Percentiles rank a stretch among this genome's conserved stretches.
These are phyloP conservation scores for Synodontis membranacea DNA, from an alignment of 2,113 vertebrate species.

Conservation along the genomic window DNA sequence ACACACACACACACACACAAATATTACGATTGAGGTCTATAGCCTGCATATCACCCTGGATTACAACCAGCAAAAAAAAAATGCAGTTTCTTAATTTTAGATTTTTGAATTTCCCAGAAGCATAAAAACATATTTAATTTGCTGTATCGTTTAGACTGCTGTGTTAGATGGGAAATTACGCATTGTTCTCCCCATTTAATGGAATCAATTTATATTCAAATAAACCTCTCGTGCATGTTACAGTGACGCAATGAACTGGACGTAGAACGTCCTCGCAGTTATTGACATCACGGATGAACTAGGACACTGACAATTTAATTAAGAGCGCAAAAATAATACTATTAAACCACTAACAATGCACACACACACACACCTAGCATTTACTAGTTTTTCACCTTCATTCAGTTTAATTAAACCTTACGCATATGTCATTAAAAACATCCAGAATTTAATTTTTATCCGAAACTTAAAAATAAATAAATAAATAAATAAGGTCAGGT, in stretches of 20 bases:
- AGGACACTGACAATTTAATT: constrained; percentile 45
- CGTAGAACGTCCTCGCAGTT: neutral
- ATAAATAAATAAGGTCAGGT: neutral
- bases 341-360: neutral
- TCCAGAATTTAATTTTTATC: neutral
- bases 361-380: neutral
- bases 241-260: constrained; percentile 12
- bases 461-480: neutral
- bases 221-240: constrained; percentile 29
- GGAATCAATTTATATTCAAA: constrained; percentile 59
- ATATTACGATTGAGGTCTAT: neutral
- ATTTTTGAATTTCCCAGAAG: neutral
- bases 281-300: constrained; percentile 33
- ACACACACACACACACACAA: too few relatives aligned
- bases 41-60: neutral
- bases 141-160: neutral
- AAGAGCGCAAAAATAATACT: constrained; percentile 42
- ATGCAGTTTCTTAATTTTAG: neutral
- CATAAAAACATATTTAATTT: neutral
- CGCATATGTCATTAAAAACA: neutral
- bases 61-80: neutral
- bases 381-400: neutral
- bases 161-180: constrained; percentile 3
- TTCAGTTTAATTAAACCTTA: neutral
- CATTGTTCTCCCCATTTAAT: constrained; percentile 36